Conservation (phyloP, 2,888 invertebrate species). For the Agrilus biguttatus region DNA sequence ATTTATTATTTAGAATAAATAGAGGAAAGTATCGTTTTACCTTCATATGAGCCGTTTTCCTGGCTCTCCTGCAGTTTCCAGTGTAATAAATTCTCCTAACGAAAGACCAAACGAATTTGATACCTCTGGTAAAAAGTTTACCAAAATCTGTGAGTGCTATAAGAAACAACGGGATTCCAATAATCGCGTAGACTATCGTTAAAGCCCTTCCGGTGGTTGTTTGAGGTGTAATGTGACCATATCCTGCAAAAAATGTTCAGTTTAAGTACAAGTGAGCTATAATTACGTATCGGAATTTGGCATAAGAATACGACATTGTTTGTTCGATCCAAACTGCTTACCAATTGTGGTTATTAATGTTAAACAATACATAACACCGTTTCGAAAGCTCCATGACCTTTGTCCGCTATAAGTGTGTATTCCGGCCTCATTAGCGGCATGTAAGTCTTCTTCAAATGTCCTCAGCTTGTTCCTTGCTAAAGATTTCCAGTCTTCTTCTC, state of each 20-base stretch:
- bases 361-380: slow-evolving; percentile 73
- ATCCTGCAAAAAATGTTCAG: slow-evolving; percentile 49
- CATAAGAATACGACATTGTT: background rate
- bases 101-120: slow-evolving; percentile 83
- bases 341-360: slow-evolving; percentile 83
- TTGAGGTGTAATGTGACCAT: slow-evolving; percentile 89
- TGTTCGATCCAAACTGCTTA: slow-evolving; percentile 38
- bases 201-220: slow-evolving; percentile 73
- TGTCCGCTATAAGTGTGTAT: slow-evolving; percentile 73
- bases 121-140: slow-evolving; percentile 76
- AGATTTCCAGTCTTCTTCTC: slow-evolving; percentile 83
- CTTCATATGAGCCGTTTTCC: slow-evolving; percentile 61
- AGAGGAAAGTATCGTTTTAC: slow-evolving; percentile 26
- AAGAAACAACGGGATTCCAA: slow-evolving; percentile 92
- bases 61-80: slow-evolving; percentile 64
- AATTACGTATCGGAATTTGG: background rate
- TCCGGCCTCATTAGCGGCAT: slow-evolving; percentile 71
- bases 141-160: slow-evolving; percentile 91
- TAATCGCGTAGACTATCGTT: slow-evolving; percentile 84
- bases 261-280: background rate
- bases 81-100: slow-evolving; percentile 74
- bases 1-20: background rate
- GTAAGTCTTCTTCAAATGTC: slow-evolving; percentile 76
- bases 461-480: slow-evolving; percentile 65
- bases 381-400: slow-evolving; percentile 77